phyloP scores from a whole-genome alignment of 2,797 vertebrate species.

The Taeniopygia guttata region DNA sequence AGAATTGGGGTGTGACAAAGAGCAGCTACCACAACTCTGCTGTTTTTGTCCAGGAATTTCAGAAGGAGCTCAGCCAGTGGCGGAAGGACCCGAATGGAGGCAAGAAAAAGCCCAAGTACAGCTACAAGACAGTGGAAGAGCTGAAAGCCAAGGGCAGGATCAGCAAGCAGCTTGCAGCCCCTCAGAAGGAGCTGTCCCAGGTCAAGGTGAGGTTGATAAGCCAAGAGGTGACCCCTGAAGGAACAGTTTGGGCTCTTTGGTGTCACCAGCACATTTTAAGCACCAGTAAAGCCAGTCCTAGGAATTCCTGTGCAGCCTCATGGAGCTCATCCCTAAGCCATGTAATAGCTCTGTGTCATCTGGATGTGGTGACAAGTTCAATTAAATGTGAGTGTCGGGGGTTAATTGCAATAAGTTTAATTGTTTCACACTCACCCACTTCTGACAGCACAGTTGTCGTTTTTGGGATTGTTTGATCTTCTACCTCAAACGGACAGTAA shows the following conservation, averaged over 20 bases:
- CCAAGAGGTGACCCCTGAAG: background rate
- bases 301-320: background rate
- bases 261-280: background rate
- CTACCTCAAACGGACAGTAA: background rate
- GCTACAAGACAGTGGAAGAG: conserved; percentile 93
- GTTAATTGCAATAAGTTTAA: background rate
- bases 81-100: conserved; percentile 87
- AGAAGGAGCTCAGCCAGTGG: conserved; percentile 96
- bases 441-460: background rate
- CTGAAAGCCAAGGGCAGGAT: conserved; percentile 92
- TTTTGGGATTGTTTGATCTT: background rate
- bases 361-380: background rate
- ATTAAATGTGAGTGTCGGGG: background rate
- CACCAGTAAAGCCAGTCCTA: accelerated
- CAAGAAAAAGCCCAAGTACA: conserved; percentile 96
- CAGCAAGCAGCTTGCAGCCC: conserved; percentile 78
- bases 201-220: conserved; percentile 84
- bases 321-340: background rate
- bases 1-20: background rate
- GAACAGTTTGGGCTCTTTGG: accelerated
- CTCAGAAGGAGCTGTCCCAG: conserved; percentile 92
- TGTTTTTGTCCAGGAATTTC: conserved; percentile 83
- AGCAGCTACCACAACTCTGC: background rate
- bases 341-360: background rate
- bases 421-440: accelerated